phyloP scores from a whole-genome alignment of 2,888 invertebrate species.

The Nomada hirtipes region DNA sequence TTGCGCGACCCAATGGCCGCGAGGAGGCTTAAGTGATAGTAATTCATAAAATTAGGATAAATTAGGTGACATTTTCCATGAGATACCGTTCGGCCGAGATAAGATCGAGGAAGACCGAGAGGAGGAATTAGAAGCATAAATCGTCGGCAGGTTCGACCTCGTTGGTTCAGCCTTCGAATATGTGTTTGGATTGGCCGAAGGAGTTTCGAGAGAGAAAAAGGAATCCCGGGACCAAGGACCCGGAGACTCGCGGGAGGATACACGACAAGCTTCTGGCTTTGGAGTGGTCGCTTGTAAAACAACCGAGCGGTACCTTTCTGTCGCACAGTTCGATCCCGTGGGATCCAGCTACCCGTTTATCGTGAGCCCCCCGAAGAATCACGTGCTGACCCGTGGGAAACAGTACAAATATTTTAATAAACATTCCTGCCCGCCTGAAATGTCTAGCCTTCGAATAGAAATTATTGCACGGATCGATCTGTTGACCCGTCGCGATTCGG shows the following conservation, averaged over 20 bases:
- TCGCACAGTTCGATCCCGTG: constrained; percentile 74
- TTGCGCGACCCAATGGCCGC: neutral
- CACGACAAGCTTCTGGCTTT: constrained; percentile 77
- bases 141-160: constrained; percentile 66
- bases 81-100: constrained; percentile 45
- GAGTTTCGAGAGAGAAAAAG: constrained; percentile 64
- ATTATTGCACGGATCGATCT: constrained; percentile 19
- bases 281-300: constrained; percentile 77
- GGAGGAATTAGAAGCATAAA: constrained; percentile 68
- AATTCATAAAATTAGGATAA: constrained; percentile 33
- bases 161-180: constrained; percentile 68
- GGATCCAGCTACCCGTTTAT: constrained; percentile 72
- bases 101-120: constrained; percentile 60
- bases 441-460: constrained; percentile 17
- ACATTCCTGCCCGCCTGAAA: constrained; percentile 36
- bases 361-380: constrained; percentile 53
- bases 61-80: constrained; percentile 45
- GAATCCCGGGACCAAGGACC: constrained; percentile 71
- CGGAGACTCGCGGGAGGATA: constrained; percentile 69
- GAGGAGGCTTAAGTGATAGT: constrained; percentile 8
- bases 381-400: constrained; percentile 68
- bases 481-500: neutral
- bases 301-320: constrained; percentile 76
- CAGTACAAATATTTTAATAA: constrained; percentile 70
- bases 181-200: constrained; percentile 67